A percentile compares a stretch with the other conserved stretches of the same genome.
These are phyloP conservation scores for Orchesella cincta DNA, from an alignment of 1,140 invertebrate species.

Conservation along the genomic window DNA sequence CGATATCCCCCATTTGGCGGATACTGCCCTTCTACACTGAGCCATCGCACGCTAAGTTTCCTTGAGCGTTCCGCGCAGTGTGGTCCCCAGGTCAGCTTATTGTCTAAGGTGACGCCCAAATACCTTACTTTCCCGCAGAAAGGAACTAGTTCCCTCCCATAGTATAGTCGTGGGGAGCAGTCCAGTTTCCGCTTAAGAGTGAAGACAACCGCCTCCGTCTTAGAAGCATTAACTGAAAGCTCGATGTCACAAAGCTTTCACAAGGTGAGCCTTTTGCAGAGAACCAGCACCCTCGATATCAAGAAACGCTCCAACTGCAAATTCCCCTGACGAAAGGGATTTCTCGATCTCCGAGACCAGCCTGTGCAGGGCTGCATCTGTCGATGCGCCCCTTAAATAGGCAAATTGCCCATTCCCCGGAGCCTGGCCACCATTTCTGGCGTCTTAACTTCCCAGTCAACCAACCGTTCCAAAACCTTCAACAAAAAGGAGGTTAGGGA, in stretches of 20 bases:
- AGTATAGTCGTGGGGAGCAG: neutral
- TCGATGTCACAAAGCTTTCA: slow-evolving; percentile 27
- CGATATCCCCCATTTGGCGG: slow-evolving; percentile 13
- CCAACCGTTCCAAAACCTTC: slow-evolving; percentile 41
- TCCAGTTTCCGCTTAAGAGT: neutral
- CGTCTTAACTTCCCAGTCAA: slow-evolving; percentile 35
- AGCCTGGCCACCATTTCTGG: slow-evolving; percentile 8
- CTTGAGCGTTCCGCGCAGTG: neutral
- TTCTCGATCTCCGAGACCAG: neutral
- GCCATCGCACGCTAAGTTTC: slow-evolving; percentile 10
- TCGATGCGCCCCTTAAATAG: slow-evolving; percentile 30
- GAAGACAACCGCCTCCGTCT: slow-evolving; percentile 23
- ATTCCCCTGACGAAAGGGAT: neutral
- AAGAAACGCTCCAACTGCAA: neutral
- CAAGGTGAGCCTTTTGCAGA: neutral
- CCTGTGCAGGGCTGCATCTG: slow-evolving; percentile 3
- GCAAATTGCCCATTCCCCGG: slow-evolving; percentile 29
- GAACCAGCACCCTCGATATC: slow-evolving; percentile 8
- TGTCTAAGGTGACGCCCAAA: slow-evolving; percentile 36
- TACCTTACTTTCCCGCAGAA: slow-evolving; percentile 25
- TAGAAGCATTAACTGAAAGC: slow-evolving; percentile 17
- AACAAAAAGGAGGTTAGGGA: slow-evolving; percentile 44
- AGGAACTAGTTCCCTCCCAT: neutral
- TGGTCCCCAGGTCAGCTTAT: slow-evolving; percentile 28
- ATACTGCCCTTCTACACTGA: slow-evolving; percentile 34